These are phyloP conservation scores for Drosophila dunni DNA, from an alignment of 1,140 invertebrate species.

Conservation along the genomic window DNA sequence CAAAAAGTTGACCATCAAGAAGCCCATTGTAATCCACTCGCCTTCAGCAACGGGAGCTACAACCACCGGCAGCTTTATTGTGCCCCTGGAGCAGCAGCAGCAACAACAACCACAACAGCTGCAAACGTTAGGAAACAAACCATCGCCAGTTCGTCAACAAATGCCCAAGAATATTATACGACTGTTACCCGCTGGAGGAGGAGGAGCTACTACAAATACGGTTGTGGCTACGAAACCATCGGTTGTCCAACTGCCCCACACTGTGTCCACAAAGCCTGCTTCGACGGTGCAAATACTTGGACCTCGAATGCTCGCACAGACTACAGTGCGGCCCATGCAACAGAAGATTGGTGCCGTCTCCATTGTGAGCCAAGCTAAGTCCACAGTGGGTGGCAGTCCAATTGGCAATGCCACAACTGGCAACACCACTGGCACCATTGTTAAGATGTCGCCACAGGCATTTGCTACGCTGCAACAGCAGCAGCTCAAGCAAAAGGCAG, in stretches of 20 bases:
- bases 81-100: constrained; percentile 61
- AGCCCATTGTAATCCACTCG: constrained; percentile 66
- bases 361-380: constrained; percentile 53
- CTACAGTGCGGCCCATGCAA: constrained; percentile 63
- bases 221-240: constrained; percentile 17
- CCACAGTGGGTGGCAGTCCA: constrained; percentile 24
- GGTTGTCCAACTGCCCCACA: constrained; percentile 30
- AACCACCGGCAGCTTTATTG: constrained; percentile 53
- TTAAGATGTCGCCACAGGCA: constrained; percentile 79
- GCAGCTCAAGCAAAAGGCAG: constrained; percentile 62
- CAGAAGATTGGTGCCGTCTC: constrained; percentile 71
- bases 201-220: constrained; percentile 42
- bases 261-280: constrained; percentile 27
- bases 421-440: constrained; percentile 56
- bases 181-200: constrained; percentile 51
- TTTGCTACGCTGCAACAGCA: constrained; percentile 77
- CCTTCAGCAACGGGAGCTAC: constrained; percentile 19
- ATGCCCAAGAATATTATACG: constrained; percentile 76
- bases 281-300: constrained; percentile 67
- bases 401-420: constrained; percentile 22
- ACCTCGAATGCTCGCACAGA: constrained; percentile 66
- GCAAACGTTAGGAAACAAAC: constrained; percentile 33
- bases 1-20: constrained; percentile 48
- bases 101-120: constrained; percentile 42
- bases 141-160: constrained; percentile 55